Evolutionary conservation across 2,113 vertebrate species (phyloP), one percentile per base, ranked within the genome.

Genomic region (Merops nubicus): DNA sequence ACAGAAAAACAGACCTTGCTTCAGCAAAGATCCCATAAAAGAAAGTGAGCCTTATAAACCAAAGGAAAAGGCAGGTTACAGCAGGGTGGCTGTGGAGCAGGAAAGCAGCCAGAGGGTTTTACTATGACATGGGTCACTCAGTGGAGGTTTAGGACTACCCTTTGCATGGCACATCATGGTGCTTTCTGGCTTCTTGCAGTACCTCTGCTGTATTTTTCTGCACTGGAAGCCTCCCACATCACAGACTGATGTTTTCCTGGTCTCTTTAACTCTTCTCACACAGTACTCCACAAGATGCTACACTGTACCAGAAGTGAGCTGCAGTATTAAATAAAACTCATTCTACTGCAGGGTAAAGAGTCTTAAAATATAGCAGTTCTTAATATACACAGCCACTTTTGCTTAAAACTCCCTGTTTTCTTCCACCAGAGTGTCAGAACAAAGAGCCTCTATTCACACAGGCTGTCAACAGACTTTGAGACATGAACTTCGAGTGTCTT

Each of bases 401-500:
- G 76, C 59, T 94, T 94, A 74, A 88, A 94, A 69, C 64, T 80
- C 70, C 56, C 65, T 88, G 53, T 95, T 68, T 88, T 84, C 81
- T 73, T 88, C 67, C 86, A 88, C 74, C 86, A 0, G 2, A 88
- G 79, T 85, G 87, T 82, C 76, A 89, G 73, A 93, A 84, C 6
- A 29, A 64, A 93, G 78, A 97, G 75, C 77, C 64, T 81, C 81
- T 88, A 79, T 89, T 96, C 89, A 88, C 68, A 96, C 33, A 96
- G 91, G 93, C 90, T 81, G 82, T 73, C 88, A 94, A 86, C 57
- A 97, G 90, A 86, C 89, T 96, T 90, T 82, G 84, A 95, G 82
- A 96, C 90, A 88, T 62, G 73, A 97, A 95, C 94, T 94, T 93
- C 91, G 94, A 94, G 82, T 79, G 80, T 94, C 92, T 85, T 76